Conservation (phyloP, 2,113 vertebrate species). For the Rostratula benghalensis region DNA sequence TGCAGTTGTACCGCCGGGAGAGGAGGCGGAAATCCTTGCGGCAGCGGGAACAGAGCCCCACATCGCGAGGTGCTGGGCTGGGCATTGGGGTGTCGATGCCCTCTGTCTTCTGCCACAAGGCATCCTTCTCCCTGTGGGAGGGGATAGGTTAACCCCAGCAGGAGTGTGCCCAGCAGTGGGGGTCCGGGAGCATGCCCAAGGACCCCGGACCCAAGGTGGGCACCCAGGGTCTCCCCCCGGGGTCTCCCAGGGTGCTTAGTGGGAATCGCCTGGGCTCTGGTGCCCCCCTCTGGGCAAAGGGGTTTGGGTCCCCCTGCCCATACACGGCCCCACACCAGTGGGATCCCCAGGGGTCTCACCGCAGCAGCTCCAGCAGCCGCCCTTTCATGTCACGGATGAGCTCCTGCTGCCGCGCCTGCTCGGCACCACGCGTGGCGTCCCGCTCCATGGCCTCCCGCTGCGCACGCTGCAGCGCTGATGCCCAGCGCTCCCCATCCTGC, state of each 20-base stretch:
- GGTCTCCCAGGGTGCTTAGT: background rate
- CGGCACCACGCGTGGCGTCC: background rate
- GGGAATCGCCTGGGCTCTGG: background rate
- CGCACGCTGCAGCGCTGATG: conserved; percentile 51
- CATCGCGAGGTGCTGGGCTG: background rate
- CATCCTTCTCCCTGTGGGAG: conserved; percentile 73
- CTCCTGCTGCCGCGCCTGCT: conserved; percentile 68
- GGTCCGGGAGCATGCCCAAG: background rate
- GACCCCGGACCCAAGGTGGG: background rate
- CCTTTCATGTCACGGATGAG: conserved; percentile 73
- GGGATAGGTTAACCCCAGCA: background rate
- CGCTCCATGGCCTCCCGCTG: conserved; percentile 57
- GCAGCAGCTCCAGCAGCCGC: conserved; percentile 73
- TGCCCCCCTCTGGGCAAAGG: conserved; percentile 47
- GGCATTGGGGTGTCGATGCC: background rate
- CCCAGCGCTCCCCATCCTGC: conserved; percentile 59
- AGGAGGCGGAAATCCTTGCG: conserved; percentile 69
- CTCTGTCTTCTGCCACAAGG: conserved; percentile 74
- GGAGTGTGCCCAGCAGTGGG: rapidly evolving
- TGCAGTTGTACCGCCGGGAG: conserved; percentile 74
- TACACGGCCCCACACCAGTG: rapidly evolving
- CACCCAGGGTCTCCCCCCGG: background rate
- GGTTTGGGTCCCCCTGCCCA: rapidly evolving
- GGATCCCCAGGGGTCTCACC: conserved; percentile 43
- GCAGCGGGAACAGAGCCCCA: conserved; percentile 59